Base-by-base conservation (phyloP, 2,113 vertebrate genomes). In the Heterotilapia buettikoferi region DNA sequence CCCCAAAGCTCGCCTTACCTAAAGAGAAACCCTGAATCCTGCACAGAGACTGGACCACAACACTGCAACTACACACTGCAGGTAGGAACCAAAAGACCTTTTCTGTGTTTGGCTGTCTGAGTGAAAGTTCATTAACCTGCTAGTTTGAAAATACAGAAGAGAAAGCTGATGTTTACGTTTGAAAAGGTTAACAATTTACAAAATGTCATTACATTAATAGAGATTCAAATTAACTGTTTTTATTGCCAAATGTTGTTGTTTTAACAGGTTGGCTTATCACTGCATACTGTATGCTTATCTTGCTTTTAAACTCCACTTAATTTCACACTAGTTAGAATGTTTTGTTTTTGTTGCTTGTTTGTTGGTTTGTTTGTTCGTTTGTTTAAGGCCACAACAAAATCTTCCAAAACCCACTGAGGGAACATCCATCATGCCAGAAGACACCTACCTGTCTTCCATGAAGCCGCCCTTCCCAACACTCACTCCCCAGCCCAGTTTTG, bases 351-450 rank as follows among this genome's bases (percentile, higher is more conserved):
- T 38, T 68, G 33, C 21, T 66, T 66, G 18, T 61, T 31, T 2
- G 57, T 18, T 61, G 0, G 0, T 66, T 36, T 1, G 7, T 36
- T 36, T n/a, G 18, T 36, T 36, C 3, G 18, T 66, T 66, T 66
- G 21, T 12, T 81, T 45, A 40, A 82, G 50, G 86, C 18, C 52
- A 6, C 36, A 68, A 24, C 16, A 53, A 40, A 45, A 7, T 12
- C 52, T 45, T 24, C 26, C 7, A 2, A 12, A 26, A 66, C 19
- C 14, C 63, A 80, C 71, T 9, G 19, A 33, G 76, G n/a, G 56
- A 36, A 68, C 7, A 45, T 66, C 33, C 47, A 80, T 59, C 90
- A 95, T 95, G 95, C 50, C 92, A 4, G 82, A 86, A 19, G 83
- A 89, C 50, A 3, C 61, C 13, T 78, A 79, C 38, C 47, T 92